Percentiles rank a stretch among this genome's conserved stretches.
Evolutionary conservation across 2,113 vertebrate genomes (phyloP).

Genomic region (Boulengerochromis microlepis): DNA sequence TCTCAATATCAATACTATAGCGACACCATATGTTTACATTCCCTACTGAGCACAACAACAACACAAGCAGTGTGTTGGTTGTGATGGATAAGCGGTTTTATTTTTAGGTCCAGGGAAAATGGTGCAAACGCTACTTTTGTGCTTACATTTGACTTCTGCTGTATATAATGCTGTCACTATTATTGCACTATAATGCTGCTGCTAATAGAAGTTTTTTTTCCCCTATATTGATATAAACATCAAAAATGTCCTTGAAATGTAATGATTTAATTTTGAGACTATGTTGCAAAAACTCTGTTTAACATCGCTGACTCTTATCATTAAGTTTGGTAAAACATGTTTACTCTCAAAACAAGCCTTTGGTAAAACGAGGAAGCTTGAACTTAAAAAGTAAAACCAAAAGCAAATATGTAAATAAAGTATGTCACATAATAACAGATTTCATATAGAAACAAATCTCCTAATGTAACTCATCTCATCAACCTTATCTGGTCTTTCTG

Average conservation of each 20-base stretch:
- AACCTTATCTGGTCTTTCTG: not conserved
- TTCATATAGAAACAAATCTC: not conserved
- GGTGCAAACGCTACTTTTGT: rapidly evolving
- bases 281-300: not conserved
- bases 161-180: not conserved
- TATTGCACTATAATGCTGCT: not conserved
- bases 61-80: not conserved
- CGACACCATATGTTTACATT: not conserved
- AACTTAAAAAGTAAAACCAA: not conserved
- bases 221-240: not conserved
- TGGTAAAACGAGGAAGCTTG: not conserved
- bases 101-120: not conserved
- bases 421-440: not conserved
- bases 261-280: rapidly evolving
- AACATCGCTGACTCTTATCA: not conserved
- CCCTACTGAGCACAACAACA: not conserved
- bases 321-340: not conserved
- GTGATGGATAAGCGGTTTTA: not conserved
- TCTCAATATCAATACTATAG: not conserved
- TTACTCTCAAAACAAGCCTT: not conserved
- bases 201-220: not conserved
- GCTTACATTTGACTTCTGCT: not conserved
- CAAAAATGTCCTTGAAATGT: not conserved
- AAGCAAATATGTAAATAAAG: not conserved
- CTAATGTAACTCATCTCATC: not conserved